A percentile compares a stretch with the other conserved stretches of the same genome.
These are phyloP conservation scores for Pantelozetes paolii DNA, from an alignment of 2,888 invertebrate genomes.

Conservation along the genomic window DNA sequence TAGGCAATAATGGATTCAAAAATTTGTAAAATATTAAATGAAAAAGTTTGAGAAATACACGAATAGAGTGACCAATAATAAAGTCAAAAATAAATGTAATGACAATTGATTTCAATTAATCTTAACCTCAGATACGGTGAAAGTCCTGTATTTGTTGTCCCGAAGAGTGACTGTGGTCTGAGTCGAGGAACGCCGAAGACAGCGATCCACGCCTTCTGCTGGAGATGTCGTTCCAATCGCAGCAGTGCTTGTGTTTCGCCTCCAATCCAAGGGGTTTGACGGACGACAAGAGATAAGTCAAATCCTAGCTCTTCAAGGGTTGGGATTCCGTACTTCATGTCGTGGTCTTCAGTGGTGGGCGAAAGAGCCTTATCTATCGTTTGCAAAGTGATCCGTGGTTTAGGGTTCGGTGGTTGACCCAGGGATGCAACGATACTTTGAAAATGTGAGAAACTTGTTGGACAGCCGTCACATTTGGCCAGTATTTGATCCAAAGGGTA, in stretches of 20 bases:
- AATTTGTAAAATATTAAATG: too few species aligned
- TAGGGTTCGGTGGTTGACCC: conserved; percentile 68
- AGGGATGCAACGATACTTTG: conserved; percentile 71
- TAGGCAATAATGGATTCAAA: too few species aligned
- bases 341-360: conserved; percentile 69
- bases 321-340: conserved; percentile 76
- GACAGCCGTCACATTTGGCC: conserved; percentile 73
- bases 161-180: conserved; percentile 76
- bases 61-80: not conserved
- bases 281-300: conserved; percentile 55
- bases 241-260: conserved; percentile 69
- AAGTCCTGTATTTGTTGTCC: conserved; percentile 71
- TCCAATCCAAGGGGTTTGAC: conserved; percentile 71
- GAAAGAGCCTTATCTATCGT: conserved; percentile 62
- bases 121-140: conserved; percentile 66
- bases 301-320: conserved; percentile 75
- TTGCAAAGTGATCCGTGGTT: conserved; percentile 58
- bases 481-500: conserved; percentile 77
- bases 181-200: conserved; percentile 81
- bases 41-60: not conserved
- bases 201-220: conserved; percentile 75
- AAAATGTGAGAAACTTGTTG: conserved; percentile 80
- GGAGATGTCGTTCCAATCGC: conserved; percentile 61
- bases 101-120: conserved; percentile 3
- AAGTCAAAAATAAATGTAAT: not conserved